phyloP scores from a whole-genome alignment of 2,888 invertebrate species.

The Ophion slaviceki region DNA sequence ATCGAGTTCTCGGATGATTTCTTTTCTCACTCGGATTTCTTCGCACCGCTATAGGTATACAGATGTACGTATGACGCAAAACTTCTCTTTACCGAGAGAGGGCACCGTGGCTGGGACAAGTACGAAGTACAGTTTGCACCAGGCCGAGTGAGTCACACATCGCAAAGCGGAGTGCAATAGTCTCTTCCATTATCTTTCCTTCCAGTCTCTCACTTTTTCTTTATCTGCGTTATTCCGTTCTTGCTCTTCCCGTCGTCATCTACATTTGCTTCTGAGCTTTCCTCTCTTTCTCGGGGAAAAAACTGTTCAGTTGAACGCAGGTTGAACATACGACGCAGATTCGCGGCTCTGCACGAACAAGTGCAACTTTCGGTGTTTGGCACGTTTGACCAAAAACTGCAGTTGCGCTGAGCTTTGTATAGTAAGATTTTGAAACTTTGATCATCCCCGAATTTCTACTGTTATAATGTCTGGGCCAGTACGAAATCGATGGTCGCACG shows the following conservation, averaged over 20 bases:
- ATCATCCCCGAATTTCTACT: no score
- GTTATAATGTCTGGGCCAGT: no score
- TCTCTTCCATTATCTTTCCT: slow-evolving; percentile 25
- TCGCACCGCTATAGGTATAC: background rate
- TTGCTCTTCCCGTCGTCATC: slow-evolving; percentile 6
- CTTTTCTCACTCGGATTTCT: slow-evolving; percentile 14
- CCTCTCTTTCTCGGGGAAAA: slow-evolving; percentile 24
- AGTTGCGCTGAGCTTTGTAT: no score
- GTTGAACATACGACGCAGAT: slow-evolving; percentile 35
- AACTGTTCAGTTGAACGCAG: background rate
- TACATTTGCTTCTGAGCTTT: slow-evolving; percentile 24
- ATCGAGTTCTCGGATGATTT: slow-evolving; percentile 19
- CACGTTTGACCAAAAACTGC: no score
- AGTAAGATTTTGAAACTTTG: no score
- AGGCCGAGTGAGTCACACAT: slow-evolving; percentile 52
- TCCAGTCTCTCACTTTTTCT: slow-evolving; percentile 13
- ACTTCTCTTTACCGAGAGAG: slow-evolving; percentile 20
- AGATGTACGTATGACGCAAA: slow-evolving; percentile 4
- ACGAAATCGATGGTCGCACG: no score
- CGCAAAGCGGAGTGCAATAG: slow-evolving; percentile 40
- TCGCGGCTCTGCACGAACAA: no score
- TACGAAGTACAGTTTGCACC: slow-evolving; percentile 21
- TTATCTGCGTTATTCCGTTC: background rate
- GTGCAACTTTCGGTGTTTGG: no score
- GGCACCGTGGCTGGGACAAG: slow-evolving; percentile 4